A percentile compares a stretch with the other conserved stretches of the same genome.
phyloP scores from a whole-genome alignment of 2,888 invertebrate species.

The Caradrina kadenii region DNA sequence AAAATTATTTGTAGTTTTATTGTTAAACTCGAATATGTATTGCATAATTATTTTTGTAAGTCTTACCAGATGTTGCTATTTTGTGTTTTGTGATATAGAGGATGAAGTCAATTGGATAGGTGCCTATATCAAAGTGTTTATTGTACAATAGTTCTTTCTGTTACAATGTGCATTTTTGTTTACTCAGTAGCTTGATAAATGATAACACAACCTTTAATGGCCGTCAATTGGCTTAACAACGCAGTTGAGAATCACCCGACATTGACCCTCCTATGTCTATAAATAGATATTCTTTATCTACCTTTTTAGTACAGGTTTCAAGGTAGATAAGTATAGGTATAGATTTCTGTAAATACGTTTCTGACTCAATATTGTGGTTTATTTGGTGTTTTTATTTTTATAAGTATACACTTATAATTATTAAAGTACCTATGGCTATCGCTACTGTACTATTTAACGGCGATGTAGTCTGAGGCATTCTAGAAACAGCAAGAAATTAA shows the following conservation, averaged over 20 bases:
- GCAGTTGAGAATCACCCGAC: constrained; percentile 59
- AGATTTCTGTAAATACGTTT: constrained; percentile 1
- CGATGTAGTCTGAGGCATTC: no score
- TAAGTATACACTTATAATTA: no score
- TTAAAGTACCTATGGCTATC: no score
- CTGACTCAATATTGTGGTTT: no score
- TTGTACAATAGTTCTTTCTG: neutral
- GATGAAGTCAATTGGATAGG: neutral
- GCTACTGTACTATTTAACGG: no score
- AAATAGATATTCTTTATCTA: constrained; percentile 70
- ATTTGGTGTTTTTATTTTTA: neutral
- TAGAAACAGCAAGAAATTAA: no score
- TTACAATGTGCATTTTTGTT: neutral
- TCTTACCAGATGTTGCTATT: neutral
- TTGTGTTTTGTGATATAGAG: neutral
- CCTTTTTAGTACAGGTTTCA: constrained; percentile 45
- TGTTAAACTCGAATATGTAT: neutral
- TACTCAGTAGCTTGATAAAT: constrained; percentile 3
- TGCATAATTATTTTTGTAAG: neutral
- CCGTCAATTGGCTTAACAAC: constrained; percentile 65
- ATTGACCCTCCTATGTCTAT: constrained; percentile 67
- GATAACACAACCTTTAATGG: constrained; percentile 39
- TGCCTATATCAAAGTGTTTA: no score
- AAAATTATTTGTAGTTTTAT: neutral
- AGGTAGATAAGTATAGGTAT: constrained; percentile 1